These are phyloP conservation scores for Lymantria monacha DNA, from an alignment of 2,888 invertebrate genomes.

Conservation along the genomic window DNA sequence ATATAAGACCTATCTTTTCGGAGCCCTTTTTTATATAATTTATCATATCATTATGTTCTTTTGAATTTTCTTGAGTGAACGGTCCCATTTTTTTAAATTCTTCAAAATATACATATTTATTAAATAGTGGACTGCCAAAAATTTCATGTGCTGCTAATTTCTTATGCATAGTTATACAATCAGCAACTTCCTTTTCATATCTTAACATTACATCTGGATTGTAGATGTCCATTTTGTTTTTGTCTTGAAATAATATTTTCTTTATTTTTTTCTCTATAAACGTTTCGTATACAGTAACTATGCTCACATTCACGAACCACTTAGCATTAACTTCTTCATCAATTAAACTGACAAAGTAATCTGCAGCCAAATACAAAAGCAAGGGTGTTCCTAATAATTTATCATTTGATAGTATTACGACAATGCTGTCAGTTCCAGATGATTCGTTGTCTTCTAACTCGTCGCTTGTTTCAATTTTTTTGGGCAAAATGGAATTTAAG, in stretches of 20 bases:
- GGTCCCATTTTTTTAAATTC: conserved; percentile 2
- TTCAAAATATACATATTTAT: neutral
- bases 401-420: neutral
- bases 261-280: conserved; percentile 18
- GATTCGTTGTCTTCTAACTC: too few relatives aligned
- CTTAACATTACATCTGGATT: conserved; percentile 10
- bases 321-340: conserved; percentile 2
- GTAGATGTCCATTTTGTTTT: too few relatives aligned
- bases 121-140: conserved; percentile 2
- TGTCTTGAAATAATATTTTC: conserved; percentile 17
- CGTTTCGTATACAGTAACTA: conserved; percentile 12
- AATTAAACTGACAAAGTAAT: conserved; percentile 12
- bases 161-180: conserved; percentile 11
- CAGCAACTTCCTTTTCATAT: conserved; percentile 10
- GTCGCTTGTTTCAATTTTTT: neutral
- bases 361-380: conserved; percentile 14
- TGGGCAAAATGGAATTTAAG: neutral
- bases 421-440: neutral
- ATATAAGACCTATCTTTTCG: conserved; percentile 4
- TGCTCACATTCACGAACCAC: conserved; percentile 9
- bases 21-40: neutral
- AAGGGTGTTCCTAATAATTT: conserved; percentile 9
- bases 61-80: neutral
- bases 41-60: neutral
- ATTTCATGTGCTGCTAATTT: too few relatives aligned